phyloP scores from a whole-genome alignment of 2,888 invertebrate species.

The Parascotia fuliginaria region DNA sequence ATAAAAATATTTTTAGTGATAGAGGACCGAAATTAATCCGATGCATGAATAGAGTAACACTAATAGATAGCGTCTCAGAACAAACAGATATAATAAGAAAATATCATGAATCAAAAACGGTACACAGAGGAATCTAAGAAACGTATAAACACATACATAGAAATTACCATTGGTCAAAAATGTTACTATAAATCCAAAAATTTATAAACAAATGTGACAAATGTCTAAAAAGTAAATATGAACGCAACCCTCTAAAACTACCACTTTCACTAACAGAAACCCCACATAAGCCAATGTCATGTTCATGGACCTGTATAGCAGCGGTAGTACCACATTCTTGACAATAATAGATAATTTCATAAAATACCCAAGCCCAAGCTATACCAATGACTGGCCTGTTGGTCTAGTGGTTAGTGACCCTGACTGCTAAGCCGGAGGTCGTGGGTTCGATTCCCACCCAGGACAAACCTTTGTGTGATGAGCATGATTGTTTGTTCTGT shows the following conservation, averaged over 20 bases:
- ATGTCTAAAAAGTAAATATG: neutral
- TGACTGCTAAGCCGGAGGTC: no score
- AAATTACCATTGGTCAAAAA: slow-evolving; percentile 16
- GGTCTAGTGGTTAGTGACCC: no score
- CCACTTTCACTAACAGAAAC: neutral
- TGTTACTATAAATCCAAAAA: neutral
- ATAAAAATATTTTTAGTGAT: slow-evolving; percentile 31
- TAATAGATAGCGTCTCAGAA: slow-evolving; percentile 19
- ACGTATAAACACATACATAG: slow-evolving; percentile 14
- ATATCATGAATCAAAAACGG: slow-evolving; percentile 15
- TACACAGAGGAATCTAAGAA: slow-evolving; percentile 10
- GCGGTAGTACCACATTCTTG: neutral
- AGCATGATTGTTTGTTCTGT: no score
- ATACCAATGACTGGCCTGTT: neutral
- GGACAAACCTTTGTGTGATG: no score
- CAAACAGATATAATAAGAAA: slow-evolving; percentile 4
- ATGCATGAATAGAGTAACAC: slow-evolving; percentile 25
- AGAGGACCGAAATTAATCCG: slow-evolving; percentile 31
- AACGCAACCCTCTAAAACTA: neutral
- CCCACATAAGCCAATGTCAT: neutral
- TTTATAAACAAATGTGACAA: neutral
- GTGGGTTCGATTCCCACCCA: no score
- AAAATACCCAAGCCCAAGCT: neutral
- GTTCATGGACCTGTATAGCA: neutral
- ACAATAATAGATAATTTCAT: neutral